Percentiles rank a stretch among this genome's conserved stretches.
phyloP scores from a whole-genome alignment of 2,797 vertebrate species.

The Sebastes kiyomatsui region DNA sequence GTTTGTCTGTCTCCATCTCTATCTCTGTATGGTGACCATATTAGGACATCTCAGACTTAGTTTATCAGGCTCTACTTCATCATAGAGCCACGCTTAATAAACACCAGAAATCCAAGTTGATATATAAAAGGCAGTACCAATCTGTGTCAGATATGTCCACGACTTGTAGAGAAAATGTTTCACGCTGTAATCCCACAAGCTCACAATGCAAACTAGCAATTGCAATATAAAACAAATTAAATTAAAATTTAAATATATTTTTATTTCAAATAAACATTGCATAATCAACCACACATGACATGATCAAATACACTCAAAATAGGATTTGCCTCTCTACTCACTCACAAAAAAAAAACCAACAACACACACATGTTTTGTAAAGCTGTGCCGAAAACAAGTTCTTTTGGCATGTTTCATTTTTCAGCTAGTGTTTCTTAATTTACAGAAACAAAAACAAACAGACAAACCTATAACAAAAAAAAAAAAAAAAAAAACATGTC shows the following conservation, averaged over 20 bases:
- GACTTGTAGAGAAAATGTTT: background rate
- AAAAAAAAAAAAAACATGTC: slow-evolving; percentile 14
- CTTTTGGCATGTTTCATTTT: slow-evolving; percentile 79
- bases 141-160: background rate
- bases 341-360: slow-evolving; percentile 65
- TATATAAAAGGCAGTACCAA: background rate
- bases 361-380: slow-evolving; percentile 56
- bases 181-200: background rate
- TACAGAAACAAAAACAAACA: slow-evolving; percentile 65
- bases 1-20: background rate
- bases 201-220: background rate
- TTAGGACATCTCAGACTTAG: too few species aligned
- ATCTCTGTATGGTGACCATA: background rate
- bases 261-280: slow-evolving; percentile 79
- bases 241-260: slow-evolving; percentile 53
- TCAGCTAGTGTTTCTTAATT: slow-evolving; percentile 74
- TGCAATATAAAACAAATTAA: slow-evolving; percentile 9
- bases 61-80: background rate
- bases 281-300: slow-evolving; percentile 69
- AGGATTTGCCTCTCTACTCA: slow-evolving; percentile 69
- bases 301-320: slow-evolving; percentile 79
- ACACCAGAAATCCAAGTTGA: background rate
- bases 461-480: slow-evolving; percentile 63
- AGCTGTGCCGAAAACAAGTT: slow-evolving; percentile 74
- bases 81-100: background rate